Conservation (phyloP, 2,888 invertebrate genomes). For the Platypus cylindrus region DNA sequence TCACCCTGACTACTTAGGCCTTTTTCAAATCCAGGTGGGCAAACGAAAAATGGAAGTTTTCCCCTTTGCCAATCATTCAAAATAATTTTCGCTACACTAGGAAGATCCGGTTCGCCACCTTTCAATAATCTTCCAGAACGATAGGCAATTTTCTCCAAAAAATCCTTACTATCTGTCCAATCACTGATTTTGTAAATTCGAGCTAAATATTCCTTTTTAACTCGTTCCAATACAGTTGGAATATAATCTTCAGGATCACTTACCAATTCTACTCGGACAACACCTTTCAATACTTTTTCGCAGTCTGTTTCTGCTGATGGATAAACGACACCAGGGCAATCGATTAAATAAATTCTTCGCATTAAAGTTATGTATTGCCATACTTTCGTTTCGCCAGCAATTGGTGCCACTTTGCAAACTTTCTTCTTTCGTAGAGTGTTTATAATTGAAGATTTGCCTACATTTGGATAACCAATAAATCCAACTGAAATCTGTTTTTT, state of each 20-base stretch:
- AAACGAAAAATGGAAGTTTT: conserved; percentile 86
- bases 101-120: conserved; percentile 92
- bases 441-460: conserved; percentile 96
- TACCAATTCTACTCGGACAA: conserved; percentile 90
- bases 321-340: conserved; percentile 98
- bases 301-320: conserved; percentile 92
- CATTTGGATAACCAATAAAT: conserved; percentile 97
- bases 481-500: conserved; percentile 99
- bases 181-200: conserved; percentile 80
- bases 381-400: conserved; percentile 94
- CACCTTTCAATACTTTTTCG: conserved; percentile 91
- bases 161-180: conserved; percentile 75
- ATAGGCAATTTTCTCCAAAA: conserved; percentile 80
- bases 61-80: conserved; percentile 99
- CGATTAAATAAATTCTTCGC: conserved; percentile 92
- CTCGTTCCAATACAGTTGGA: conserved; percentile 69
- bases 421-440: conserved; percentile 92
- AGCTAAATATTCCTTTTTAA: conserved; percentile 74
- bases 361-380: conserved; percentile 99
- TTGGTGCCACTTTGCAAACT: conserved; percentile 97
- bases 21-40: conserved; percentile 70
- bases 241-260: conserved; percentile 94
- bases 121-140: conserved; percentile 83
- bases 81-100: conserved; percentile 83
- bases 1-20: conserved; percentile 38